Percentiles rank a stretch among this genome's conserved stretches.
Evolutionary conservation across 2,888 invertebrate species (phyloP).

Genomic region (Polyommatus icarus): DNA sequence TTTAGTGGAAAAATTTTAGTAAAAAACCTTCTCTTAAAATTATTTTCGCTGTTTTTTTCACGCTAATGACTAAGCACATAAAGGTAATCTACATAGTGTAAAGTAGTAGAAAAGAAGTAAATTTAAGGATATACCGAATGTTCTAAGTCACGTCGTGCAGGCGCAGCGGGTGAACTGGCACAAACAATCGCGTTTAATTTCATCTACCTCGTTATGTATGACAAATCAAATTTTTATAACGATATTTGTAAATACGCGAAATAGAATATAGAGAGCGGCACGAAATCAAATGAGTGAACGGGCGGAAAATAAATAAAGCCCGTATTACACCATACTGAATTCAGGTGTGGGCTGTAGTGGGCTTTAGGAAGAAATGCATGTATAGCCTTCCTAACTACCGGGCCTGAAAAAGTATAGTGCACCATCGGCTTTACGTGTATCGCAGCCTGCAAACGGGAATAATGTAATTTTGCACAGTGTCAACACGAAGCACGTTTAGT

Average conservation of each 20-base stretch:
- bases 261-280: conserved; percentile 20
- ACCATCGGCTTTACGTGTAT: conserved; percentile 36
- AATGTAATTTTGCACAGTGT: conserved; percentile 67
- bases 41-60: neutral
- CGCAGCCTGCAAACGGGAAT: conserved; percentile 45
- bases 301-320: conserved; percentile 40
- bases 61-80: no score
- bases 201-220: conserved; percentile 11
- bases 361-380: neutral
- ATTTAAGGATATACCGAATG: neutral
- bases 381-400: neutral
- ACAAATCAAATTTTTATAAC: conserved; percentile 16
- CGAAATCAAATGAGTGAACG: conserved; percentile 33
- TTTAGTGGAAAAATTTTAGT: neutral
- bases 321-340: neutral
- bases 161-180: neutral
- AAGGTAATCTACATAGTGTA: no score
- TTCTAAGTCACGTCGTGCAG: no score
- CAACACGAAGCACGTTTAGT: conserved; percentile 53
- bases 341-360: neutral
- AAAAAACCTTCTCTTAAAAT: neutral
- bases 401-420: neutral
- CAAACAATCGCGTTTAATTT: neutral
- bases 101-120: no score
- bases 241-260: conserved; percentile 9